Conservation (phyloP, 2,797 vertebrate genomes). For the Phyllotis vaccarum region DNA sequence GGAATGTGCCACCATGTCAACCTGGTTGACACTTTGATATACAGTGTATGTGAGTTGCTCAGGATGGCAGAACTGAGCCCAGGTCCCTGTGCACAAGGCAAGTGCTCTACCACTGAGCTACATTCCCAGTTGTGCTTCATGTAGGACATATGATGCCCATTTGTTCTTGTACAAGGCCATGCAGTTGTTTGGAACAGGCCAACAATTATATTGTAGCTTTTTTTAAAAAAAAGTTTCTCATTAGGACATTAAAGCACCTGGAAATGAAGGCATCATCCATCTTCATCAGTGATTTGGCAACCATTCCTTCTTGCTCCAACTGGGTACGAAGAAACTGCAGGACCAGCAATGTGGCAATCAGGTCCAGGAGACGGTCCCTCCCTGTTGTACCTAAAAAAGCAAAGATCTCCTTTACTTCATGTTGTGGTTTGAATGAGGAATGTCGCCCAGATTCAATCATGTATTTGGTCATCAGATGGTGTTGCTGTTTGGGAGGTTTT, state of each 20-base stretch:
- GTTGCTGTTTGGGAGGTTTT: background rate
- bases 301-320: conserved; percentile 84
- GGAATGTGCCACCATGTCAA: background rate
- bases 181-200: background rate
- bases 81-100: background rate
- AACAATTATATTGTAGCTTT: background rate
- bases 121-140: background rate
- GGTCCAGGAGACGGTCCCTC: conserved; percentile 87
- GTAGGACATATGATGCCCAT: background rate
- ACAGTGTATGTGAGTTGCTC: background rate
- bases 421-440: background rate
- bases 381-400: conserved; percentile 87
- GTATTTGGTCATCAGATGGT: background rate
- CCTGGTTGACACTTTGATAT: background rate
- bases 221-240: conserved; percentile 6
- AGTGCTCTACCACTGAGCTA: background rate
- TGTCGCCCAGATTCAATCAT: background rate
- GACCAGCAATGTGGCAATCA: conserved; percentile 91
- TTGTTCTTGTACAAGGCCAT: background rate
- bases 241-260: conserved; percentile 71
- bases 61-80: background rate
- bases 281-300: conserved; percentile 89
- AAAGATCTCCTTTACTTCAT: conserved; percentile 36
- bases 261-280: conserved; percentile 82
- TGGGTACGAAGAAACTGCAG: conserved; percentile 89